Base-by-base conservation (phyloP, 2,113 vertebrate species). In the Datnioides undecimradiatus region DNA sequence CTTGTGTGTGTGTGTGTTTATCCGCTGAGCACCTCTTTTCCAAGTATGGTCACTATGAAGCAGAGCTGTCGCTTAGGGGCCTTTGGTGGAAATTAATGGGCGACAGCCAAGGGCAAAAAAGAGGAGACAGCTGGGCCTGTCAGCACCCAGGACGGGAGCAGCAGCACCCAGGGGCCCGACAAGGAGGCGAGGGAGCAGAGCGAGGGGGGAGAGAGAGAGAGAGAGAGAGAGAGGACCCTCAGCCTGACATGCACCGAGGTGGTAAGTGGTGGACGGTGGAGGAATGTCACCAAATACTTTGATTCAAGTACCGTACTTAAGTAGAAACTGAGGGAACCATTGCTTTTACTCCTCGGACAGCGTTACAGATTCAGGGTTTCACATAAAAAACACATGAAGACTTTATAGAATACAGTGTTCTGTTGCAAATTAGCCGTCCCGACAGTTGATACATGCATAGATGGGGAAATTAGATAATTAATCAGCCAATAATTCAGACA, bases 61-160 rank as follows among this genome's bases (percentile, higher is more conserved):
- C 90, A 92, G 93, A 93, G 94, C 95, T 96, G 96, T 97, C 94
- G 91, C 95, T 95, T 88, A 91, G 90, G 95, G 93, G 87, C 76
- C 95, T 95, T 96, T 95, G 95, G 92, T 91, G 91, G 90, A 97
- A 97, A 98, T 97, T 95, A 96, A 98, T 96, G 96, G 94, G 92
- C 88, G 93, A 95, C 95, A 95, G 94, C 94, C 96, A 96, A 97
- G 96, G 96, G 94, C 95, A 96, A 96, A 96, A 95, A 94, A 88
- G 93, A 95, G 91, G 90, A 94, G 96, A 96, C 97, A 98, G 96
- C 96, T 98, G 97, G 93, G 92, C 95, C 95, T 97, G 96, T 96
- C 96, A 96, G 94, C 96, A 94, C 93, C 85, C 79, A 25, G 75
- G 87, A 93, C 80, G 82, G 73, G 62, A 86, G 89, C 90, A 87